These are phyloP conservation scores for Mormyrops boulengeri DNA, from an alignment of 2,797 vertebrate genomes.

Conservation along the genomic window DNA sequence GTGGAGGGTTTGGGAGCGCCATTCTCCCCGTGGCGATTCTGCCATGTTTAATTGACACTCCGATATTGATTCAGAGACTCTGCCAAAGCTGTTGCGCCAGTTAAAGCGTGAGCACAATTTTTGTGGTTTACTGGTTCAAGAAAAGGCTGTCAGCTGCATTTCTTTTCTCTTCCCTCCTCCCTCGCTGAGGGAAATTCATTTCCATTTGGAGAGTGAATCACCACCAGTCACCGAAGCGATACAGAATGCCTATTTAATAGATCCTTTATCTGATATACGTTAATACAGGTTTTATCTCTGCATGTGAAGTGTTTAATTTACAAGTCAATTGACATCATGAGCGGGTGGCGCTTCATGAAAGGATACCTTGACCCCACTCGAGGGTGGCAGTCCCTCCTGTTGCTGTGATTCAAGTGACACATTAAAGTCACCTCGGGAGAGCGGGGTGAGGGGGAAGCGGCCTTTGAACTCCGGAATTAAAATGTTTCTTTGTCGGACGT, in stretches of 20 bases:
- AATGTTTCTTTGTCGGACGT: neutral
- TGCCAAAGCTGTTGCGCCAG: neutral
- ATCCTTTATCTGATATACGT: neutral
- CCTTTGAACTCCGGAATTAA: neutral
- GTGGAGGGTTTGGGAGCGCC: neutral
- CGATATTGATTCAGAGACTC: neutral
- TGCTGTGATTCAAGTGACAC: neutral
- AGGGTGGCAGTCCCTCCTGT: neutral
- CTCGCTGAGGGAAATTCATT: neutral
- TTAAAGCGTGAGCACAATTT: neutral
- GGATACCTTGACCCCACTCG: neutral
- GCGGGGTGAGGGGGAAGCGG: neutral
- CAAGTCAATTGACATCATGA: constrained; percentile 1
- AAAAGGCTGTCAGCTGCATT: neutral
- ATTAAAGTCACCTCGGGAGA: neutral
- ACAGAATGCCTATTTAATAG: neutral
- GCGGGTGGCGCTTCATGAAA: neutral
- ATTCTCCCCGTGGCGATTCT: neutral
- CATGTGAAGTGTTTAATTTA: neutral
- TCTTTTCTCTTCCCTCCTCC: neutral
- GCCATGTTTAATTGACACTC: constrained; percentile 17
- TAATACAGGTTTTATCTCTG: neutral
- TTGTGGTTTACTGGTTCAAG: constrained; percentile 11
- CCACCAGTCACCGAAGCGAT: neutral
- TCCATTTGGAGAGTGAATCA: neutral